Conservation (phyloP, 2,888 invertebrate species). For the Pristionchus mayeri region DNA sequence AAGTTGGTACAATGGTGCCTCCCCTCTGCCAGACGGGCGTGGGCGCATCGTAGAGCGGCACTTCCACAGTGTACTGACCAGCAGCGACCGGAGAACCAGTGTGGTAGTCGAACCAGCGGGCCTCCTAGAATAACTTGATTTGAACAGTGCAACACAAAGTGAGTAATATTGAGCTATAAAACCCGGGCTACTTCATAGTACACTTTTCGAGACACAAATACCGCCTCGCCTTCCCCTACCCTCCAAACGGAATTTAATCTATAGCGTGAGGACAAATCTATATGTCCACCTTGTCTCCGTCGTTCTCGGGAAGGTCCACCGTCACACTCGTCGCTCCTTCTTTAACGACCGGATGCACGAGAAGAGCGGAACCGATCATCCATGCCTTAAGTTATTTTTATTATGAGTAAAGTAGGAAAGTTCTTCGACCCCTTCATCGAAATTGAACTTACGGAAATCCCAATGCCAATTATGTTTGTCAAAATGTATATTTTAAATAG, state of each 20-base stretch:
- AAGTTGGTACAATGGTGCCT: conserved; percentile 90
- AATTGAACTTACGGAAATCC: too few relatives aligned
- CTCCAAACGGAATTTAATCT: too few relatives aligned
- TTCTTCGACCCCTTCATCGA: too few relatives aligned
- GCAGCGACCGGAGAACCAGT: conserved; percentile 55
- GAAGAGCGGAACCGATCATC: conserved; percentile 84
- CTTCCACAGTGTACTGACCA: conserved; percentile 57
- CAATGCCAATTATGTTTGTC: too few relatives aligned
- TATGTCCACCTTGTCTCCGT: conserved; percentile 55
- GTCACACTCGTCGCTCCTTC: conserved; percentile 85
- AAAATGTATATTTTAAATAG: too few relatives aligned
- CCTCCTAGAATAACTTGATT: conserved; percentile 49
- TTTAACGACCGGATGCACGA: conserved; percentile 89
- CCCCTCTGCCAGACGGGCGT: conserved; percentile 91
- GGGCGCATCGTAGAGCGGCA: conserved; percentile 56
- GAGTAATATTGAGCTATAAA: too few relatives aligned
- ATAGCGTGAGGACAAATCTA: background rate
- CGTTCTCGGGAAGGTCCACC: conserved; percentile 89
- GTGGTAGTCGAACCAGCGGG: conserved; percentile 65
- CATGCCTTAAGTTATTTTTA: conserved; percentile 59
- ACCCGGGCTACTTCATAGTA: too few relatives aligned
- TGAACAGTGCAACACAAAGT: conserved; percentile 25
- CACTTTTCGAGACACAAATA: too few relatives aligned
- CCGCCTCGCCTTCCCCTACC: too few relatives aligned
- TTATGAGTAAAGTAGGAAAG: background rate